Conservation (phyloP, 1,140 invertebrate genomes). For the Apis mellifera region DNA sequence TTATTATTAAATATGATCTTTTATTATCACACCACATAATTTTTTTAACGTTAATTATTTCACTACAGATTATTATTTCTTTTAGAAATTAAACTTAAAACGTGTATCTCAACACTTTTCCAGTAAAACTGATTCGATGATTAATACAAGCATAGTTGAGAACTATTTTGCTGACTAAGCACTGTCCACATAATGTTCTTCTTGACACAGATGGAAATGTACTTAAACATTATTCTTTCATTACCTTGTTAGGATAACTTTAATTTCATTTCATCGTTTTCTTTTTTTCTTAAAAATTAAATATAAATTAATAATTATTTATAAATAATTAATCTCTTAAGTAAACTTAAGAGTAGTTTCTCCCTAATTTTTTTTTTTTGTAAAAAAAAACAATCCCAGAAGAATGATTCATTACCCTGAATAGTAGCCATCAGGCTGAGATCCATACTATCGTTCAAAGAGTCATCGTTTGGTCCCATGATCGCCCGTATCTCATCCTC, state of each 20-base stretch:
- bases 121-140: constrained; percentile 39
- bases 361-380: not conserved
- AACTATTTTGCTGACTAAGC: constrained; percentile 57
- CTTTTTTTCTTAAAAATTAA: not conserved
- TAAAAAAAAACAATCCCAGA: not conserved
- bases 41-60: not conserved
- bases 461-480: constrained; percentile 83
- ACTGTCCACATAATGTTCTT: constrained; percentile 11
- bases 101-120: not conserved
- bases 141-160: constrained; percentile 14
- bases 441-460: constrained; percentile 80
- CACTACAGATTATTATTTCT: not conserved
- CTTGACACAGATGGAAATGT: constrained; percentile 32
- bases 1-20: not conserved
- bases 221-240: constrained; percentile 26
- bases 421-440: constrained; percentile 79
- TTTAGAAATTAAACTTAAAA: not conserved
- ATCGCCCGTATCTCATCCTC: constrained; percentile 86
- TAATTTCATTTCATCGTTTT: not conserved
- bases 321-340: not conserved
- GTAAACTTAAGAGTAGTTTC: not conserved
- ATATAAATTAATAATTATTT: not conserved
- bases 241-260: not conserved
- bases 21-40: not conserved
- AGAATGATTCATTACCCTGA: constrained; percentile 69